These are phyloP conservation scores for Brachypalpus laphriformis DNA, from an alignment of 2,888 invertebrate species.

Conservation along the genomic window DNA sequence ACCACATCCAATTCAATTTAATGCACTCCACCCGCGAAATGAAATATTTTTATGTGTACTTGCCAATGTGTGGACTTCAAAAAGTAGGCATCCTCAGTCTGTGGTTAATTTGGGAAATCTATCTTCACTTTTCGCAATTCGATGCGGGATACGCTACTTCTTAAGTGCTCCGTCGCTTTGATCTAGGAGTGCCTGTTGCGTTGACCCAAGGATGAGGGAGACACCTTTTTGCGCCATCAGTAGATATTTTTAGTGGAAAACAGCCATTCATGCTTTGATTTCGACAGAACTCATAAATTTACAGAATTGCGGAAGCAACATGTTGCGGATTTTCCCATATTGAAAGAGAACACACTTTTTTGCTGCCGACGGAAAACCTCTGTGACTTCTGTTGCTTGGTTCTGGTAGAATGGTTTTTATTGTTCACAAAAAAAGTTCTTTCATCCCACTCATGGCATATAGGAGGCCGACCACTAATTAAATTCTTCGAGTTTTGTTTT, in stretches of 20 bases:
- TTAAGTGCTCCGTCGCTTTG: conserved; percentile 57
- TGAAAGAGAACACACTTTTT: background rate
- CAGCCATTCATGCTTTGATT: conserved; percentile 49
- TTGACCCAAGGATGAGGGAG: conserved; percentile 36
- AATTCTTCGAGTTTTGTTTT: conserved; percentile 16
- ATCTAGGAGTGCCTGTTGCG: conserved; percentile 30
- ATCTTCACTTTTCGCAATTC: conserved; percentile 59
- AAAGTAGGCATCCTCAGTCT: background rate
- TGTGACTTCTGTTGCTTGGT: conserved; percentile 21
- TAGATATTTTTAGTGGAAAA: conserved; percentile 18
- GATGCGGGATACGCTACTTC: conserved; percentile 22
- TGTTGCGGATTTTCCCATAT: conserved; percentile 48
- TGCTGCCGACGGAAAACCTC: background rate
- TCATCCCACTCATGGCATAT: conserved; percentile 15
- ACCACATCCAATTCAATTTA: conserved; percentile 59
- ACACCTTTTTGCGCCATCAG: conserved; percentile 9
- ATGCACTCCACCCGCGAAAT: conserved; percentile 66
- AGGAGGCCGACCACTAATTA: conserved; percentile 23
- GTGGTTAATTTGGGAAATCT: conserved; percentile 55
- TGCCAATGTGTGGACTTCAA: conserved; percentile 43
- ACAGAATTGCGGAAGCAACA: conserved; percentile 67
- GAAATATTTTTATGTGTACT: conserved; percentile 31
- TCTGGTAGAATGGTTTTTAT: conserved; percentile 57
- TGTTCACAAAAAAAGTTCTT: conserved; percentile 7
- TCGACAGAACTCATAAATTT: conserved; percentile 53